Evolutionary conservation across 2,113 vertebrate genomes (phyloP).

Genomic region (Cynopterus brachyotis): DNA sequence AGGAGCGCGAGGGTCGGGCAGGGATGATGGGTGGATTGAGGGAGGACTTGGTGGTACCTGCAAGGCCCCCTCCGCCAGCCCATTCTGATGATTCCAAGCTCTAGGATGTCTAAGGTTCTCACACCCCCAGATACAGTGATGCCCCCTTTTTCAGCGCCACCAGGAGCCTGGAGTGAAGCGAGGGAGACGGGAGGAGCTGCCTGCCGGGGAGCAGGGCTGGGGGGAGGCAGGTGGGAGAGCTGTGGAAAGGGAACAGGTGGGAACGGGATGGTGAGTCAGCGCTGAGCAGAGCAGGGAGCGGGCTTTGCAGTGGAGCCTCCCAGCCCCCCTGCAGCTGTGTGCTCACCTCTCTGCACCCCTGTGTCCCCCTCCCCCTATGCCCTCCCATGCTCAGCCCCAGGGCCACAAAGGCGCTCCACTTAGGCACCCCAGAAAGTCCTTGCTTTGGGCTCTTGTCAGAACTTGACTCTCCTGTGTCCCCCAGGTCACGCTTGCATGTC

Average conservation of each 20-base stretch:
- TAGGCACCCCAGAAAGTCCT: not conserved
- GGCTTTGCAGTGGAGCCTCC: not conserved
- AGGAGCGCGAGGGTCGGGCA: not conserved
- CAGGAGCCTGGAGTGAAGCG: not conserved
- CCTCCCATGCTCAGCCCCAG: not conserved
- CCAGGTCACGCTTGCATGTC: not conserved
- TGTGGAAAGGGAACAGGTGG: slow-evolving; percentile 67
- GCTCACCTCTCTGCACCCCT: not conserved
- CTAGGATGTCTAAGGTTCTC: not conserved
- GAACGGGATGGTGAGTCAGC: slow-evolving; percentile 74
- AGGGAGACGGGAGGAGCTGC: not conserved
- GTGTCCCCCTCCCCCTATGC: accelerated
- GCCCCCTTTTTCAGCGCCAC: not conserved
- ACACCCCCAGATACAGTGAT: not conserved
- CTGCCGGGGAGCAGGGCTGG: not conserved
- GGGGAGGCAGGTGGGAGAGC: slow-evolving; percentile 72
- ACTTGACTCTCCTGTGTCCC: too few relatives aligned
- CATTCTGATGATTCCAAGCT: not conserved
- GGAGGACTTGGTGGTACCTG: not conserved
- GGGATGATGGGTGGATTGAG: not conserved
- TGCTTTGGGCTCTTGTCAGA: not conserved
- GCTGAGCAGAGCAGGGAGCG: not conserved
- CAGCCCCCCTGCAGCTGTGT: not conserved
- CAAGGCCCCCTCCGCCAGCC: not conserved
- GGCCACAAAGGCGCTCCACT: not conserved